Evolutionary conservation across 2,797 vertebrate genomes (phyloP).

Genomic region (Pteronotus mesoamericanus): DNA sequence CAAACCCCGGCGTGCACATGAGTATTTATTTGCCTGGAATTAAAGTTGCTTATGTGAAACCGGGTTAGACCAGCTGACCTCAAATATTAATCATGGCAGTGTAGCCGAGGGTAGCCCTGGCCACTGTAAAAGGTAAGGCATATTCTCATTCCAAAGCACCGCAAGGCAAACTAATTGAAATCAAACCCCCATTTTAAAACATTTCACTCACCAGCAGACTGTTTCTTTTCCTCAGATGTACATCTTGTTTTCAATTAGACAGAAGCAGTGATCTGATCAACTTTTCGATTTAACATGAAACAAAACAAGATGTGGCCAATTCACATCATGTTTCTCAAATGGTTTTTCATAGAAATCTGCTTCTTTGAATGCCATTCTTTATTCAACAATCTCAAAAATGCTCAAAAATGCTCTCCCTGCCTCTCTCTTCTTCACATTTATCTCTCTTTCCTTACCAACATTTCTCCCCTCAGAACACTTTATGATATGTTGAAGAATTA

Average conservation of each 20-base stretch:
- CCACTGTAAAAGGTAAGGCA: neutral
- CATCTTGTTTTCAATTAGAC: constrained; percentile 55
- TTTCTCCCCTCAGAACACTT: neutral
- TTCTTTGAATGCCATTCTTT: constrained; percentile 34
- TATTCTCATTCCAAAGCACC: neutral
- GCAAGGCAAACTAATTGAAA: constrained; percentile 12
- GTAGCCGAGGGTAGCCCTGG: neutral
- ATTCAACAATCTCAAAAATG: neutral
- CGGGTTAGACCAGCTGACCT: constrained; percentile 54
- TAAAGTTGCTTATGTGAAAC: constrained; percentile 60
- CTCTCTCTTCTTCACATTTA: neutral
- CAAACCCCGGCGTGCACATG: neutral
- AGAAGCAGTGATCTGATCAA: constrained; percentile 68
- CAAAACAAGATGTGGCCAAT: constrained; percentile 42
- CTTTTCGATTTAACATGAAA: constrained; percentile 47
- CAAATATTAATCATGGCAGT: constrained; percentile 52
- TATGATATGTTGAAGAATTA: neutral
- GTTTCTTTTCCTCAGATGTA: constrained; percentile 54
- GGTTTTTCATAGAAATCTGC: constrained; percentile 34
- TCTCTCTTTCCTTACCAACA: neutral
- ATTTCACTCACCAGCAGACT: constrained; percentile 45
- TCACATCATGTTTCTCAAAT: constrained; percentile 18
- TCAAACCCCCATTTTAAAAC: constrained; percentile 10
- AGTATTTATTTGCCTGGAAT: constrained; percentile 67
- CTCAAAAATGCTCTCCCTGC: neutral